phyloP scores from a whole-genome alignment of 2,113 vertebrate species.

The Lontra canadensis region DNA sequence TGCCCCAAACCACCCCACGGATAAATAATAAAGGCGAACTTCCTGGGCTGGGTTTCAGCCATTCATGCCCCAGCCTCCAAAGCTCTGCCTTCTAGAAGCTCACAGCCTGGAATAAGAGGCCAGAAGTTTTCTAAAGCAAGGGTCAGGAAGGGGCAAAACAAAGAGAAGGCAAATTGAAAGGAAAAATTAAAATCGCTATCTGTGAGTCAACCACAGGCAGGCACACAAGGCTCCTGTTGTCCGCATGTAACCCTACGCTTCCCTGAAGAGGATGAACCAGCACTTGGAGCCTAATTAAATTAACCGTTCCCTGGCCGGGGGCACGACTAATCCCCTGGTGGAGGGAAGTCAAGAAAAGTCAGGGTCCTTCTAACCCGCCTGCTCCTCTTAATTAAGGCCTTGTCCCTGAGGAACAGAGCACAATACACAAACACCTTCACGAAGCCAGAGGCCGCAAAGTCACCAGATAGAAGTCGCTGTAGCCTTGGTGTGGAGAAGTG shows the following conservation, averaged over 20 bases:
- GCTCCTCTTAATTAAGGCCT: background rate
- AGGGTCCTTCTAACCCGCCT: background rate
- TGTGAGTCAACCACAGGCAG: background rate
- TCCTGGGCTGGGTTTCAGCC: background rate
- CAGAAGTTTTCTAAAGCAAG: constrained; percentile 49
- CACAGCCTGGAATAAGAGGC: background rate
- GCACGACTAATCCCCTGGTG: constrained; percentile 62
- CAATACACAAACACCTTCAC: background rate
- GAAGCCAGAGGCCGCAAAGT: background rate
- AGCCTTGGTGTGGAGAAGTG: background rate
- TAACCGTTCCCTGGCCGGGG: constrained; percentile 70
- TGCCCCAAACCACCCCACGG: constrained; percentile 55
- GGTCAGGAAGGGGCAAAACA: constrained; percentile 40
- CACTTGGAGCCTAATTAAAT: constrained; percentile 80
- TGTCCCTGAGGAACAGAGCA: background rate
- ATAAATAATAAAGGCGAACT: background rate
- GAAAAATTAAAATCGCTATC: constrained; percentile 60
- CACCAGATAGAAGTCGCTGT: background rate
- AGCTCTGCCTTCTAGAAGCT: constrained; percentile 62
- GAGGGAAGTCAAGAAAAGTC: constrained; percentile 18
- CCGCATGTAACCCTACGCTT: constrained; percentile 61
- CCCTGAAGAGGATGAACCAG: constrained; percentile 58
- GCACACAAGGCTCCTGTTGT: constrained; percentile 81
- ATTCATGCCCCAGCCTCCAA: constrained; percentile 40
- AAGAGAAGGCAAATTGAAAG: constrained; percentile 72